A percentile compares a stretch with the other conserved stretches of the same genome.
Conservation (phyloP, 1,140 invertebrate species). For the Thrips palmi region DNA sequence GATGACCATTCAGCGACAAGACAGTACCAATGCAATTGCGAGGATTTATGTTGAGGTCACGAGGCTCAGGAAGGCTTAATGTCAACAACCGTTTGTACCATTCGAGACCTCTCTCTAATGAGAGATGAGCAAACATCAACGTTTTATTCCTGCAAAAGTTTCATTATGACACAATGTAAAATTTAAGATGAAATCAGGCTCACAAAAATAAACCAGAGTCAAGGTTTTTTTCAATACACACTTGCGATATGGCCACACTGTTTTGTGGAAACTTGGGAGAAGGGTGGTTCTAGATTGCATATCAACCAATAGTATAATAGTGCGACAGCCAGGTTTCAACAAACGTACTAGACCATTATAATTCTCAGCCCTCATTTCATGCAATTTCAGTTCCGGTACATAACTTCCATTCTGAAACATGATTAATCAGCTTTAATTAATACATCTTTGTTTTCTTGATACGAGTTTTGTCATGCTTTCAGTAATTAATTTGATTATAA, state of each 20-base stretch:
- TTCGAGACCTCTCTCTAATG: conserved; percentile 62
- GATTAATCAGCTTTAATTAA: conserved; percentile 10
- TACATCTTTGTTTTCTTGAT: no score
- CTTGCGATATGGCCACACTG: conserved; percentile 90
- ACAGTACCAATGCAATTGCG: conserved; percentile 96
- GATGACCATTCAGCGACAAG: conserved; percentile 81
- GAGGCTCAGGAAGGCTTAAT: conserved; percentile 59
- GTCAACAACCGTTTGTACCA: conserved; percentile 87
- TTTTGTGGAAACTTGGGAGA: conserved; percentile 77
- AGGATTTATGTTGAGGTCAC: conserved; percentile 80
- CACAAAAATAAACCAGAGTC: conserved; percentile 10
- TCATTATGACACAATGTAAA: conserved; percentile 23
- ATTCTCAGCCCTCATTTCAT: conserved; percentile 85
- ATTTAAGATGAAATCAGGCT: conserved; percentile 6
- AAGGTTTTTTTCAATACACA: conserved; percentile 24
- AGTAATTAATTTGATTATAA: no score
- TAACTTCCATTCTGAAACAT: conserved; percentile 15
- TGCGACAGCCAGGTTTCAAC: conserved; percentile 87
- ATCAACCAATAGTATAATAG: conserved; percentile 79
- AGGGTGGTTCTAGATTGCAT: conserved; percentile 68
- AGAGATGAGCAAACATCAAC: conserved; percentile 81
- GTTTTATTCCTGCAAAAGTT: conserved; percentile 82
- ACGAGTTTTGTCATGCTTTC: no score
- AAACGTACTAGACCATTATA: conserved; percentile 86
- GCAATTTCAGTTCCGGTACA: conserved; percentile 56